Conservation (phyloP, 23 tunicate genomes). For the Trididemnum miniatum region DNA sequence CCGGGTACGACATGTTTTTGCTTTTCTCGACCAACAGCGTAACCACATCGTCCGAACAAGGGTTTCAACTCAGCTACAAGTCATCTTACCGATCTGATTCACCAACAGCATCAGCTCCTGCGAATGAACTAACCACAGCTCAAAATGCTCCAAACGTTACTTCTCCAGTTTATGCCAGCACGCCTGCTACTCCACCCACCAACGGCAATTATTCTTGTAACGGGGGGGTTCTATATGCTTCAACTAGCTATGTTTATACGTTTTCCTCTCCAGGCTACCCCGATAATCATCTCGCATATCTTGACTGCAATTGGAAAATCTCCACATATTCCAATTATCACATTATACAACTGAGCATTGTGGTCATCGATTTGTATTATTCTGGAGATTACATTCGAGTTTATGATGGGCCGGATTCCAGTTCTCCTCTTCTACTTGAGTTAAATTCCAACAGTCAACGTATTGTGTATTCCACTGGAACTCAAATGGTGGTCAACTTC, state of each 20-base stretch:
- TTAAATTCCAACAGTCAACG: not conserved
- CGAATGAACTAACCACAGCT: too few relatives aligned
- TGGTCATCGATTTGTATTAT: not conserved
- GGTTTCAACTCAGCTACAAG: too few relatives aligned
- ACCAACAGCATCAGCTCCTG: too few relatives aligned
- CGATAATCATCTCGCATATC: not conserved
- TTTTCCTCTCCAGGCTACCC: slow-evolving; percentile 12
- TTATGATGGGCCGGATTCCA: not conserved
- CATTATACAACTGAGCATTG: not conserved
- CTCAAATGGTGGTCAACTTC: not conserved
- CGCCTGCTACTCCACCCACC: too few relatives aligned
- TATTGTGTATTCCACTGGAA: not conserved
- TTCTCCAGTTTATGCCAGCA: too few relatives aligned
- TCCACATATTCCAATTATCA: not conserved
- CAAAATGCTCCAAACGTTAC: too few relatives aligned
- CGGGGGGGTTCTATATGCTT: too few relatives aligned
- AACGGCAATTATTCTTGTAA: too few relatives aligned
- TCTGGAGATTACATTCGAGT: not conserved
- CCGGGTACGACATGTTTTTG: not conserved
- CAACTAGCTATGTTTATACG: not conserved
- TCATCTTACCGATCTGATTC: too few relatives aligned
- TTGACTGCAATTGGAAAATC: not conserved
- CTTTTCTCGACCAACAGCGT: not conserved
- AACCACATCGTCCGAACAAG: not conserved
- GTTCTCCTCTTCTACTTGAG: not conserved